These are phyloP conservation scores for Machaerirhynchus nigripectus DNA, from an alignment of 2,113 vertebrate genomes.

Conservation along the genomic window DNA sequence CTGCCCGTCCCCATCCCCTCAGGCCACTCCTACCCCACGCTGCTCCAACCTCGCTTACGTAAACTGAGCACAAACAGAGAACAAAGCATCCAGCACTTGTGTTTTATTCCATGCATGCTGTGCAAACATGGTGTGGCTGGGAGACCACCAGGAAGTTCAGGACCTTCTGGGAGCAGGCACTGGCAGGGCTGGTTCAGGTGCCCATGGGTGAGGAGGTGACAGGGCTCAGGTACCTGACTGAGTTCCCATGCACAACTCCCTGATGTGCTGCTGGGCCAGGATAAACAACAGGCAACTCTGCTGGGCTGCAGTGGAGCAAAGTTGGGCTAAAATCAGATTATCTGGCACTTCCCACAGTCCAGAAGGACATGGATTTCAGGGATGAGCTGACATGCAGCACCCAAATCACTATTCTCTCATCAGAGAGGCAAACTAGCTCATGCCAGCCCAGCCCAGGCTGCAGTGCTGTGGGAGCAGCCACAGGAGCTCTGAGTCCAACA, in stretches of 20 bases:
- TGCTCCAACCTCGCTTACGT: background rate
- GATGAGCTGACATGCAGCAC: conserved; percentile 11
- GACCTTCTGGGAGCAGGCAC: background rate
- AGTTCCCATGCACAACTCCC: background rate
- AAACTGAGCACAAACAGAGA: conserved; percentile 52
- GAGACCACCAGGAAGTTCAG: background rate
- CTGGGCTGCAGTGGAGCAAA: background rate
- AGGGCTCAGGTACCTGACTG: background rate
- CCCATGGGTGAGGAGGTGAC: background rate
- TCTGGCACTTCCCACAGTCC: background rate
- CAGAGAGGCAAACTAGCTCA: background rate
- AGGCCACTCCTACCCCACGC: conserved; percentile 13
- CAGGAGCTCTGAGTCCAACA: fast-evolving
- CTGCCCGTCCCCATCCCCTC: background rate
- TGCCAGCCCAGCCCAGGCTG: background rate
- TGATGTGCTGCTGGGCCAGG: background rate
- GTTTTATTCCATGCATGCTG: background rate
- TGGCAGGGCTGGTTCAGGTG: background rate
- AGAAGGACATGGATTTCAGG: background rate
- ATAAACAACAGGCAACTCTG: background rate
- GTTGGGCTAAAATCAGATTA: background rate
- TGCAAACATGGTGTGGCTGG: background rate
- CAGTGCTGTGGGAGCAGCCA: background rate
- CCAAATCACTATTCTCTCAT: background rate
- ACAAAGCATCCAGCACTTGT: background rate